These are phyloP conservation scores for Solea solea DNA, from an alignment of 2,113 vertebrate genomes.

Conservation along the genomic window DNA sequence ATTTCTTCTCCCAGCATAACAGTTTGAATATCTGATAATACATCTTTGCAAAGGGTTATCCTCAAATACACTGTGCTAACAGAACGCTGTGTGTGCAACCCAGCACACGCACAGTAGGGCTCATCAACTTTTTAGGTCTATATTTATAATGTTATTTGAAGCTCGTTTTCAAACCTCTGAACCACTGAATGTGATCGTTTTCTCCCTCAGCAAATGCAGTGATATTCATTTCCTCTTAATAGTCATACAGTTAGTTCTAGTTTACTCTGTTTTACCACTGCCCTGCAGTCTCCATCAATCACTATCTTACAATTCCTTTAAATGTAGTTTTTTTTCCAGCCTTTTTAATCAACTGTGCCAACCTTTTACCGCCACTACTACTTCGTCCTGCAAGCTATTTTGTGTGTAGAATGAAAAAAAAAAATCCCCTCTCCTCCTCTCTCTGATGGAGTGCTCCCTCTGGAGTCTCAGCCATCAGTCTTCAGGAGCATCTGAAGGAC, in stretches of 20 bases:
- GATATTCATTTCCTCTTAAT: too few species aligned
- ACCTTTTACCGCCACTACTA: too few species aligned
- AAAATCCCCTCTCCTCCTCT: background rate
- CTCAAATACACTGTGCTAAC: background rate
- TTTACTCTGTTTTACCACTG: too few species aligned
- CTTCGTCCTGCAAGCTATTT: background rate
- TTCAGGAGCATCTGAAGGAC: slow-evolving; percentile 54
- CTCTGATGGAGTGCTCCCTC: slow-evolving; percentile 47
- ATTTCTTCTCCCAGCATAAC: background rate
- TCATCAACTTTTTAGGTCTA: background rate
- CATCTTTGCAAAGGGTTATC: background rate
- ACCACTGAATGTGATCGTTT: background rate
- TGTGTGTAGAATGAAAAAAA: slow-evolving; percentile 39
- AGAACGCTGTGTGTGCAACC: background rate
- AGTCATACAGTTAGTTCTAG: too few species aligned
- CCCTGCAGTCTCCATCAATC: too few species aligned
- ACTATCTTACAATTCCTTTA: too few species aligned
- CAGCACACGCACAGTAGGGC: background rate
- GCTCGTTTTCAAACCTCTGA: background rate
- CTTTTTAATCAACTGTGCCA: too few species aligned
- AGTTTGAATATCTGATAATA: background rate
- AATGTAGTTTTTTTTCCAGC: too few species aligned
- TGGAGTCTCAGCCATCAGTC: slow-evolving; percentile 51
- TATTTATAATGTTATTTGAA: background rate
- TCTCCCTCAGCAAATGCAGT: too few species aligned